A percentile compares a stretch with the other conserved stretches of the same genome.
phyloP scores from a whole-genome alignment of 23 tunicate genomes.

The Phallusia fumigata region DNA sequence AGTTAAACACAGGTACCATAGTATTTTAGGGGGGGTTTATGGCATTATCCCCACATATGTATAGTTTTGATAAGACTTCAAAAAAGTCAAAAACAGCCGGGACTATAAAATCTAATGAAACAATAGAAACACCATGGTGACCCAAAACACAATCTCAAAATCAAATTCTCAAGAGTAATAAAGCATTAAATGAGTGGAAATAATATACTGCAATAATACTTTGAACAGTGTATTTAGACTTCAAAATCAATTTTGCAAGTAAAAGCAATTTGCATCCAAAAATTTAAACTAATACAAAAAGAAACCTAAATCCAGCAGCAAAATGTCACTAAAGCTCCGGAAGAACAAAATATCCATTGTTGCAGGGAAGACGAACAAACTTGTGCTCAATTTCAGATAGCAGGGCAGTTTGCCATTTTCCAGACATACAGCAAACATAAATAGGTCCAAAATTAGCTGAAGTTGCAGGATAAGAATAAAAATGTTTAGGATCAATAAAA shows the following conservation, averaged over 20 bases:
- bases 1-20: not conserved
- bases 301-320: not conserved
- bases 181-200: conserved; percentile 3
- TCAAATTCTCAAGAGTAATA: not conserved
- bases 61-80: not conserved
- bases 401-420: conserved; percentile 13
- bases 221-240: conserved; percentile 2
- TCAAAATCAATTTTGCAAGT: conserved; percentile 2
- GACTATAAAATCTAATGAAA: not conserved
- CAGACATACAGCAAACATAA: conserved; percentile 14
- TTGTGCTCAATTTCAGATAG: conserved; percentile 11
- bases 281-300: not conserved
- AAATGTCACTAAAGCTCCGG: conserved; percentile 5
- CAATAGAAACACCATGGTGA: conserved; percentile 4
- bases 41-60: not conserved
- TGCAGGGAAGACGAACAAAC: conserved; percentile 10
- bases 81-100: not conserved
- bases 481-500: conserved; percentile 1
- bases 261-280: conserved; percentile 2
- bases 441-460: not conserved
- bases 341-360: conserved; percentile 10
- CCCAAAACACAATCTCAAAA: conserved; percentile 2
- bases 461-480: conserved; percentile 2
- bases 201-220: not conserved
- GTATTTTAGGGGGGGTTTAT: conserved; percentile 8